These are phyloP conservation scores for Dastarcus helophoroides DNA, from an alignment of 2,888 invertebrate genomes.

Conservation along the genomic window DNA sequence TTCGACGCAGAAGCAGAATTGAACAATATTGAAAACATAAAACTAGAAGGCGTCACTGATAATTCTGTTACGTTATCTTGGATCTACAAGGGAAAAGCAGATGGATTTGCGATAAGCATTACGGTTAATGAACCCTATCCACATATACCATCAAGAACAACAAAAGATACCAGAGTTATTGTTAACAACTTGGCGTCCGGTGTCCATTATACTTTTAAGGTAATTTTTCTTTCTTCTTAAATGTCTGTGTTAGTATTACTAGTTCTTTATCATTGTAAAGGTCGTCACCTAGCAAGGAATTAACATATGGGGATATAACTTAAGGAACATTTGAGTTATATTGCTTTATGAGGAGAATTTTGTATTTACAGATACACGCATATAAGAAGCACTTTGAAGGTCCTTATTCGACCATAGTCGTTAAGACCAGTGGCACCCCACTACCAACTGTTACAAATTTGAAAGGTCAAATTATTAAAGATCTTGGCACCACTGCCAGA, in stretches of 20 bases:
- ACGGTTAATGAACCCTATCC: constrained; percentile 47
- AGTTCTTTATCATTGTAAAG: no score
- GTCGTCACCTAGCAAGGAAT: no score
- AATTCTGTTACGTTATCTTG: constrained; percentile 48
- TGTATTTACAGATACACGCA: constrained; percentile 51
- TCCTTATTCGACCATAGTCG: constrained; percentile 38
- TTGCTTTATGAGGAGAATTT: constrained; percentile 4
- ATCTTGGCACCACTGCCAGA: constrained; percentile 49
- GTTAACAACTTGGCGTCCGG: constrained; percentile 36
- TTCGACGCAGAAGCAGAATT: constrained; percentile 57
- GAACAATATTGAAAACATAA: constrained; percentile 47
- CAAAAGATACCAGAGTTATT: constrained; percentile 37
- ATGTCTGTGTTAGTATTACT: no score
- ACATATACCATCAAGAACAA: constrained; percentile 35
- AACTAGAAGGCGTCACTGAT: constrained; percentile 39
- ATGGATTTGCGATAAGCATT: constrained; percentile 24
- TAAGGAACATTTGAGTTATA: no score
- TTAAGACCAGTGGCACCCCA: constrained; percentile 39
- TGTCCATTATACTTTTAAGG: constrained; percentile 46
- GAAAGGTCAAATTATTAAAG: constrained; percentile 41
- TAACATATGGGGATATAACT: no score
- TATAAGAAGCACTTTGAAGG: constrained; percentile 48
- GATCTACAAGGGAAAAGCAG: constrained; percentile 34
- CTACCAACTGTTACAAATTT: constrained; percentile 42
- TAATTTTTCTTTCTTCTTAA: no score